Evolutionary conservation across 2,797 vertebrate species (phyloP).

Genomic region (Orientallactaga sibirica): DNA sequence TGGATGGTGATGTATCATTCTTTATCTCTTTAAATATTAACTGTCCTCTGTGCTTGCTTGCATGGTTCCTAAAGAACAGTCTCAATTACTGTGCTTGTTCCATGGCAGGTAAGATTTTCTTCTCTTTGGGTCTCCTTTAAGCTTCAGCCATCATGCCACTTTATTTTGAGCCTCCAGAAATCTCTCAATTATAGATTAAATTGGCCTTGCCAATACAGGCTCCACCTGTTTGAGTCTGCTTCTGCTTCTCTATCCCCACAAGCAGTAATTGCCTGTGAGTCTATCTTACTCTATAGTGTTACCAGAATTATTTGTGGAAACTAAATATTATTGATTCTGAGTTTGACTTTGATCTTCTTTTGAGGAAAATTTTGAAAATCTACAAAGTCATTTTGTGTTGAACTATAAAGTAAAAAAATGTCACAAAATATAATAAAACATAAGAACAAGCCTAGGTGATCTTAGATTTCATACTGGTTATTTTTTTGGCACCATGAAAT

Average conservation of each 20-base stretch:
- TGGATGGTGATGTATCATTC: neutral
- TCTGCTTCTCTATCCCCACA: neutral
- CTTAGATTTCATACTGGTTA: neutral
- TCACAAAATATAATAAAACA: neutral
- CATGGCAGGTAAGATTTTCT: neutral
- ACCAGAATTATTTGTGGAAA: neutral
- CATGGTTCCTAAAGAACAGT: neutral
- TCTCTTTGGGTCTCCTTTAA: neutral
- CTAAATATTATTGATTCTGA: neutral
- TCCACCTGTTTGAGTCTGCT: neutral
- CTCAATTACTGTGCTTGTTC: neutral
- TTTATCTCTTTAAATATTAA: neutral
- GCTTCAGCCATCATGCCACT: neutral
- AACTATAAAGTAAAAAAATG: neutral
- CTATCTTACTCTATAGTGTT: neutral
- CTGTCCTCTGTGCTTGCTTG: neutral
- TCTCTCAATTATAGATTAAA: neutral
- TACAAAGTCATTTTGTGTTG: neutral
- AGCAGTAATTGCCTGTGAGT: neutral
- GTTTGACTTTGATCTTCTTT: neutral
- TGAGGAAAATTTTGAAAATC: neutral
- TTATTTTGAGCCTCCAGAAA: neutral
- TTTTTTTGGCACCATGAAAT: neutral
- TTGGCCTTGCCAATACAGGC: accelerated
- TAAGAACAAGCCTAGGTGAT: neutral